phyloP scores from a whole-genome alignment of 2,113 vertebrate genomes.

The Xyliphius kryptos region DNA sequence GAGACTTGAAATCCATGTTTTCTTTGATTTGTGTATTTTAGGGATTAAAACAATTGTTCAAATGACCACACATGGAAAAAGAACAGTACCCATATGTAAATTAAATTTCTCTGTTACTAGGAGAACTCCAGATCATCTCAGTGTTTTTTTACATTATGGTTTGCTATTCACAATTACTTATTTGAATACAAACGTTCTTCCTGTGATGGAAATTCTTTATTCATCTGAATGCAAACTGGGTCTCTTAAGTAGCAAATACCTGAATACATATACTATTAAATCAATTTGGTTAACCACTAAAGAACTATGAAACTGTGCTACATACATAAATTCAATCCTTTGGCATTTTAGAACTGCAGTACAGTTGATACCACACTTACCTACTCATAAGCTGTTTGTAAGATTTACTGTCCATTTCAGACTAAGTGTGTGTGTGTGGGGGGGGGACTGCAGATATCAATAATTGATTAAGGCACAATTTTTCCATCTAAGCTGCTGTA shows the following conservation, averaged over 20 bases:
- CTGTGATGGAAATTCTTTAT: neutral
- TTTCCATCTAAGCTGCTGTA: constrained; percentile 7
- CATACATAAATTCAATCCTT: neutral
- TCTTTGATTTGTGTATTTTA: no score
- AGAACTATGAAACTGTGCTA: neutral
- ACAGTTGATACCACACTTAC: neutral
- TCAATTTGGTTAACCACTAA: neutral
- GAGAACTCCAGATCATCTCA: no score
- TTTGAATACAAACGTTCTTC: no score
- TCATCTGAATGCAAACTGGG: neutral
- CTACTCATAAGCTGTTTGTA: neutral
- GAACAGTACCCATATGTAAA: no score
- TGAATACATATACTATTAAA: neutral
- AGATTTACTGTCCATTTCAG: constrained; percentile 13
- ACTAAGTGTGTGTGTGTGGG: neutral
- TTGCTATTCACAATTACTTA: no score
- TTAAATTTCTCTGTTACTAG: no score
- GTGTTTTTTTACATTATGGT: no score
- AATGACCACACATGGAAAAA: no score
- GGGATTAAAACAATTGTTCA: no score
- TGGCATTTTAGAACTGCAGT: neutral
- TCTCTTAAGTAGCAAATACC: neutral
- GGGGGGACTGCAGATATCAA: constrained; percentile 7
- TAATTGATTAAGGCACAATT: constrained; percentile 26
- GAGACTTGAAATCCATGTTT: no score